A percentile compares a stretch with the other conserved stretches of the same genome.
Conservation (phyloP, 2,113 vertebrate species). For the Mobula hypostoma region DNA sequence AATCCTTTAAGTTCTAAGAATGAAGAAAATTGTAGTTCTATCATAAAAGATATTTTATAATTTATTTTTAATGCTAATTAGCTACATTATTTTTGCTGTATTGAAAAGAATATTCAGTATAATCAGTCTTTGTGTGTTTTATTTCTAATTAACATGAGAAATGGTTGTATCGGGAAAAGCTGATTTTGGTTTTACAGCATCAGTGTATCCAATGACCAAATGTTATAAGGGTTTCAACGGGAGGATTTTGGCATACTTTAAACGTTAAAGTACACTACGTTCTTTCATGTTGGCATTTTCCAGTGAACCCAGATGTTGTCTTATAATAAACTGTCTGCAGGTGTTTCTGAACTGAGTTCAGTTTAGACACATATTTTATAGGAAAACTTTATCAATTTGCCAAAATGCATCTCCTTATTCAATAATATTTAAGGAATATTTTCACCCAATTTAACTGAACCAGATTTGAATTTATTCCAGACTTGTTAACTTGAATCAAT, state of each 20-base stretch:
- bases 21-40: neutral
- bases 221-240: neutral
- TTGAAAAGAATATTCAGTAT: neutral
- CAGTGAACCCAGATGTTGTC: neutral
- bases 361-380: neutral
- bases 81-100: neutral
- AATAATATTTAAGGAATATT: neutral
- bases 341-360: neutral
- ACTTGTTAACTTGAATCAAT: neutral
- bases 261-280: neutral
- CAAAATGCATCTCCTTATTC: neutral
- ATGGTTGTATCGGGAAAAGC: neutral
- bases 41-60: too few relatives aligned
- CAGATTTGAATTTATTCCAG: neutral
- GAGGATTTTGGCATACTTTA: conserved; percentile 5
- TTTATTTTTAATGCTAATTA: neutral
- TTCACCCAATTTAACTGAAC: neutral
- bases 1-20: neutral
- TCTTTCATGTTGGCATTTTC: neutral
- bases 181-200: neutral
- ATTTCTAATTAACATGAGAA: neutral
- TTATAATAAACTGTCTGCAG: neutral
- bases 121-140: neutral
- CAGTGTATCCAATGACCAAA: neutral
- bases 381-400: neutral